Evolutionary conservation across 2,113 vertebrate species (phyloP).

Genomic region (Phainopepla nitens): DNA sequence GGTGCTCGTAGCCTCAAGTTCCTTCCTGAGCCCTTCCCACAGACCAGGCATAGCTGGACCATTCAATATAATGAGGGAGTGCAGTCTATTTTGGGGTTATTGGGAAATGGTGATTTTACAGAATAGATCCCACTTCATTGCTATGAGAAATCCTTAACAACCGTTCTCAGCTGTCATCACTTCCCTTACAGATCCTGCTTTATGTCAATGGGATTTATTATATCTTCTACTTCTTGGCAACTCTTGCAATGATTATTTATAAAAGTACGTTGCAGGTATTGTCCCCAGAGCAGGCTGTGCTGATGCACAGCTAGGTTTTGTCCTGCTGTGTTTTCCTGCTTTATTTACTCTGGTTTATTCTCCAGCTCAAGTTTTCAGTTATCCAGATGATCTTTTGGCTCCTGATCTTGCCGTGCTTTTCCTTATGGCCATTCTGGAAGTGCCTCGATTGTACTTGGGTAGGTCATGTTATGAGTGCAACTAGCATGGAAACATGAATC

Average conservation of each 20-base stretch:
- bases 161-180: conserved; percentile 72
- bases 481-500: not conserved
- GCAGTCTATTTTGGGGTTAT: not conserved
- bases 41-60: not conserved
- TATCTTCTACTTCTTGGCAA: conserved; percentile 77
- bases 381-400: conserved; percentile 67
- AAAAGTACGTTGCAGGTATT: conserved; percentile 78
- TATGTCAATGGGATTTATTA: conserved; percentile 70
- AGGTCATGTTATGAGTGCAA: not conserved
- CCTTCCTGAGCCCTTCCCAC: not conserved
- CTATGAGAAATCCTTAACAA: conserved; percentile 60
- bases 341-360: not conserved
- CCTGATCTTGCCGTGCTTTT: conserved; percentile 77
- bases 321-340: not conserved
- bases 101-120: not conserved
- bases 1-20: not conserved
- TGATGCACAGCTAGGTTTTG: not conserved
- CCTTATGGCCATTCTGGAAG: conserved; percentile 76
- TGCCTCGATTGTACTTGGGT: conserved; percentile 73
- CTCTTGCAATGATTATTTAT: conserved; percentile 75
- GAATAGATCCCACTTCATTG: not conserved
- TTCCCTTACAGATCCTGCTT: conserved; percentile 78
- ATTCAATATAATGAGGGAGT: not conserved
- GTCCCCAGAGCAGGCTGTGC: not conserved
- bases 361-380: conserved; percentile 80